Evolutionary conservation across 2,113 vertebrate genomes (phyloP).

Genomic region (Triplophysa tibetana): DNA sequence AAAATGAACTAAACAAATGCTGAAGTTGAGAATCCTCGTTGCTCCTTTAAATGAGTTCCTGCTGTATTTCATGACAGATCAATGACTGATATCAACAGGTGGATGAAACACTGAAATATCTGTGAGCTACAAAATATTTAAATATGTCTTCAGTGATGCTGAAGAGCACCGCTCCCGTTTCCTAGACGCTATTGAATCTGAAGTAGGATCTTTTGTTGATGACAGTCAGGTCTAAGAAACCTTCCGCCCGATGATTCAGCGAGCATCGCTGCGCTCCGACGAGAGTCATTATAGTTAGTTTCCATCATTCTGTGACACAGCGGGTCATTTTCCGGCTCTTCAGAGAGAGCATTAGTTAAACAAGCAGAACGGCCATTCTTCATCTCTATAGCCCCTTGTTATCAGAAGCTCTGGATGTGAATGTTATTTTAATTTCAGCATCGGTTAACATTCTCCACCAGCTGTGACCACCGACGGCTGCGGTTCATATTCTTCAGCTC

Average conservation of each 20-base stretch:
- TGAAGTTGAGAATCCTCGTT: too few relatives aligned
- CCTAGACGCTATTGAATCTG: neutral
- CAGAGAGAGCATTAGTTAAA: constrained; percentile 37
- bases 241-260: constrained; percentile 13
- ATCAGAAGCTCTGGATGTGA: constrained; percentile 8
- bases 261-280: constrained; percentile 1
- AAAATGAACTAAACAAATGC: too few relatives aligned
- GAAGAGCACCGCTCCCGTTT: constrained; percentile 25
- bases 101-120: constrained; percentile 51
- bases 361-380: constrained; percentile 6
- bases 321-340: constrained; percentile 31
- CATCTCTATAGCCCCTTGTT: constrained; percentile 18
- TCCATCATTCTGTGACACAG: constrained; percentile 33
- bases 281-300: constrained; percentile 35
- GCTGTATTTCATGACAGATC: too few relatives aligned
- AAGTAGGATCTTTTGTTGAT: constrained; percentile 24
- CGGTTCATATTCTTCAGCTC: neutral
- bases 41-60: too few relatives aligned
- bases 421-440: constrained; percentile 16
- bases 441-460: constrained; percentile 7
- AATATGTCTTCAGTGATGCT: constrained; percentile 56
- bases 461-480: constrained; percentile 5
- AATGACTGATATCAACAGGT: constrained; percentile 52
- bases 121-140: constrained; percentile 44
- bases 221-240: neutral